These are phyloP conservation scores for Anoplius nigerrimus DNA, from an alignment of 2,888 invertebrate species.

Conservation along the genomic window DNA sequence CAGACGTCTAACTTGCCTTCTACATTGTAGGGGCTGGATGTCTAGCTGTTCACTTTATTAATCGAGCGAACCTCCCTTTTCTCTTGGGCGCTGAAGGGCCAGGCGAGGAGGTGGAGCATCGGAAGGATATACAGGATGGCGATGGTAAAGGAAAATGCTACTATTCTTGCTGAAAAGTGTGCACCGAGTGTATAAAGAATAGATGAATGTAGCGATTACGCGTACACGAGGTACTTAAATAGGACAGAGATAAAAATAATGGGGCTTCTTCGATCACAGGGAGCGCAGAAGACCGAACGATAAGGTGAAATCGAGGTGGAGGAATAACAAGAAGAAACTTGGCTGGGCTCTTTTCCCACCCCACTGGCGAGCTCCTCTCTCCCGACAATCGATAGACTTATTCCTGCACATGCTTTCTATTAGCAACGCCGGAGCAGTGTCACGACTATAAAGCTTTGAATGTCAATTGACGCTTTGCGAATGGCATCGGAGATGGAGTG, in stretches of 20 bases:
- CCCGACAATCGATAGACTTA: not conserved
- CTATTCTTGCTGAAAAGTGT: not conserved
- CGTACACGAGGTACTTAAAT: slow-evolving; percentile 45
- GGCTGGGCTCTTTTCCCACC: not conserved
- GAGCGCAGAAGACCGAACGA: slow-evolving; percentile 32
- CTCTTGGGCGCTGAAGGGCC: no score
- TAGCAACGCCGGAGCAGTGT: slow-evolving; percentile 14
- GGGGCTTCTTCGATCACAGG: slow-evolving; percentile 45
- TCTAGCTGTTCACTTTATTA: no score
- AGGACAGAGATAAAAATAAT: slow-evolving; percentile 58
- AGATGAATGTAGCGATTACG: slow-evolving; percentile 42
- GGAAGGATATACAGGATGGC: no score
- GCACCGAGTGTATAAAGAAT: slow-evolving; percentile 4
- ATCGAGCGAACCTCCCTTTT: not conserved
- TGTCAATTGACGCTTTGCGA: not conserved
- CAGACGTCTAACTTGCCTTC: no score
- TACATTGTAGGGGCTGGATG: no score
- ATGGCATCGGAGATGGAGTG: no score
- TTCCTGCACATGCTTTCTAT: slow-evolving; percentile 17
- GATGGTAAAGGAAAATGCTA: no score
- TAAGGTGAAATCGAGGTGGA: slow-evolving; percentile 38
- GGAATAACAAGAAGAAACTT: slow-evolving; percentile 42
- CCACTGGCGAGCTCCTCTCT: not conserved
- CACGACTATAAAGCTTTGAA: not conserved
- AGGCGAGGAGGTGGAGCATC: no score